Evolutionary conservation across 1,140 invertebrate genomes (phyloP), one percentile per base, ranked within the genome.

Genomic region (Camponotus floridanus): DNA sequence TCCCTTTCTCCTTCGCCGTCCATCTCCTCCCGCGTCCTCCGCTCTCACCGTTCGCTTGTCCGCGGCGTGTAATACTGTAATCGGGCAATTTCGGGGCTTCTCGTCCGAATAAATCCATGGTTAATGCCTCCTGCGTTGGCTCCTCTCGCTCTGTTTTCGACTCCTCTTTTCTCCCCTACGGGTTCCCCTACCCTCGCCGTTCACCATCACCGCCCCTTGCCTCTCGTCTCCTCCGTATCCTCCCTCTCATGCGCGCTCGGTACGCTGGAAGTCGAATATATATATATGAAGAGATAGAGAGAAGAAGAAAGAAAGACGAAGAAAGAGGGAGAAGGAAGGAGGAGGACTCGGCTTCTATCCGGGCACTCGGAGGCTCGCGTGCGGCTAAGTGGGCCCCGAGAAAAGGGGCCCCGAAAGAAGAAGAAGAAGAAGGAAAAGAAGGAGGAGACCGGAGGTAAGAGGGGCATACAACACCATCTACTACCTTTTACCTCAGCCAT

Each of bases 61-160:
- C 87, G 85, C 86, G 86, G 88, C 91, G 91, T 92, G 93, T 93
- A 93, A 94, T 94, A 93, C 92, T 89, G 92, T 94, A 94, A 94
- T 95, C 93, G 94, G 90, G 92, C 93, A 94, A 95, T 95, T 95
- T 95, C 87, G 92, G 92, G 85, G 85, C 91, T 91, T 91, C 83
- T 80, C 79, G 83, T 87, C 89, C 92, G 94, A 94, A 94, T 94
- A 94, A 95, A 95, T 95, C 94, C 93, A 94, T 94, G 93, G 92
- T 92, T 94, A 94, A 95, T 94, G 91, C 92, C 64, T 57, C 65
- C 55, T 26, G 45, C 13, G 76, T 59, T 85, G 67, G 36, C 85
- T 85, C 59, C 42, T 42, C n/a, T 64, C 26, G 36, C 42, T 51
- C 33, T 64, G 65, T 55, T 83, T 61, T 57, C 79, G 33, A 81